phyloP scores from a whole-genome alignment of 2,113 vertebrate species.

The Phalacrocorax pelagicus region DNA sequence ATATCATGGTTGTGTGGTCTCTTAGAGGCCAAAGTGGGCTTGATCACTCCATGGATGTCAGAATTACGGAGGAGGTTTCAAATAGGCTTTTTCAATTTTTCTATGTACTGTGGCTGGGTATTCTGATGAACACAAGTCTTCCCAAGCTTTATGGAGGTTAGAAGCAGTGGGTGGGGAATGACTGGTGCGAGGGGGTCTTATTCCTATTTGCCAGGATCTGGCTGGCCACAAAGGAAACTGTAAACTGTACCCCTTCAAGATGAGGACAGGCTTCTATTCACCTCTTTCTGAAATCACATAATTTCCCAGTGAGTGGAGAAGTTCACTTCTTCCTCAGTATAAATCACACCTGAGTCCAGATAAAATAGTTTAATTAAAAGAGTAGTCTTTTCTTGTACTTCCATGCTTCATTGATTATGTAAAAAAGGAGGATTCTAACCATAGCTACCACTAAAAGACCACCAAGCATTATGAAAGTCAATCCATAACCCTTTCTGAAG shows the following conservation, averaged over 20 bases:
- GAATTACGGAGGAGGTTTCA: background rate
- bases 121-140: background rate
- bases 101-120: background rate
- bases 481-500: background rate
- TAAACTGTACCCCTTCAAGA: background rate
- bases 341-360: background rate
- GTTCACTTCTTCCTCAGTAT: background rate
- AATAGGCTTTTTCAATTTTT: background rate
- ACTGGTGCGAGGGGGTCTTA: background rate
- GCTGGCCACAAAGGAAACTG: background rate
- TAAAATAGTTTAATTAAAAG: background rate
- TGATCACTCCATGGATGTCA: rapidly evolving
- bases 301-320: background rate
- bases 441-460: background rate
- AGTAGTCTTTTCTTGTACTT: background rate
- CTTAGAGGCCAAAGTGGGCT: background rate
- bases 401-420: background rate
- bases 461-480: background rate
- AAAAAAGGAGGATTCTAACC: background rate
- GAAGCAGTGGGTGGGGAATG: rapidly evolving
- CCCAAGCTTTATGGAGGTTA: background rate
- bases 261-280: background rate
- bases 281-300: background rate
- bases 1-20: background rate
- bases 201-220: background rate